These are phyloP conservation scores for Antedon mediterranea DNA, from an alignment of 53 echinoderm and acorn worm genomes.

Conservation along the genomic window DNA sequence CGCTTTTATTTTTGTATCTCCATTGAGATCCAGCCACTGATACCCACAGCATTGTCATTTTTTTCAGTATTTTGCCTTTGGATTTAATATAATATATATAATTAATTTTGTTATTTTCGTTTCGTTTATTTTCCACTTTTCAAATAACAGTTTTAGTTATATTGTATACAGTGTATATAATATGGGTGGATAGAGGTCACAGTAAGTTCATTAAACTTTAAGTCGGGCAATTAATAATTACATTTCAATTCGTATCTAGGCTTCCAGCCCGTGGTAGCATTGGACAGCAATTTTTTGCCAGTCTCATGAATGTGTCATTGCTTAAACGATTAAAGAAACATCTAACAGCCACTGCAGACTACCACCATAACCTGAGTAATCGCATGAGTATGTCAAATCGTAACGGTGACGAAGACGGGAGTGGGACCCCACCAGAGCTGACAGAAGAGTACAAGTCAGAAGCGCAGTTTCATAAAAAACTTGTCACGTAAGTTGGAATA, in stretches of 20 bases:
- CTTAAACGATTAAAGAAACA: constrained; percentile 52
- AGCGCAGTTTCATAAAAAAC: constrained; percentile 15
- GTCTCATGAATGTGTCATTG: constrained; percentile 38
- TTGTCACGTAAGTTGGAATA: constrained; percentile 12
- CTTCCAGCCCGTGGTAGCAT: constrained; percentile 47
- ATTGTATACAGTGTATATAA: too few relatives aligned
- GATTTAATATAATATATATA: too few relatives aligned
- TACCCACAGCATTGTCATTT: too few relatives aligned
- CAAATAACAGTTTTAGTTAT: too few relatives aligned
- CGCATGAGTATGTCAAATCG: neutral
- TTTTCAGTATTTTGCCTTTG: too few relatives aligned
- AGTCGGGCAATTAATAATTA: too few relatives aligned
- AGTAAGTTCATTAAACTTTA: too few relatives aligned
- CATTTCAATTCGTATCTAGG: constrained; percentile 14
- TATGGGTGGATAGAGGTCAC: too few relatives aligned
- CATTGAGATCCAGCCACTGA: too few relatives aligned
- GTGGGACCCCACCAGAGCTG: neutral
- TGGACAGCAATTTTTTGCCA: constrained; percentile 60
- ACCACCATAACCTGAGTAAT: constrained; percentile 55
- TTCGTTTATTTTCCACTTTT: too few relatives aligned
- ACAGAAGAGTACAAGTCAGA: neutral
- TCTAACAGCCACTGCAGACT: constrained; percentile 48
- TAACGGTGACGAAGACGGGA: neutral
- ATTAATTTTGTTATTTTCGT: too few relatives aligned
- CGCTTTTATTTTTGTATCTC: too few relatives aligned